Conservation (phyloP, 2,888 invertebrate species). For the Oligia fasciuncula region DNA sequence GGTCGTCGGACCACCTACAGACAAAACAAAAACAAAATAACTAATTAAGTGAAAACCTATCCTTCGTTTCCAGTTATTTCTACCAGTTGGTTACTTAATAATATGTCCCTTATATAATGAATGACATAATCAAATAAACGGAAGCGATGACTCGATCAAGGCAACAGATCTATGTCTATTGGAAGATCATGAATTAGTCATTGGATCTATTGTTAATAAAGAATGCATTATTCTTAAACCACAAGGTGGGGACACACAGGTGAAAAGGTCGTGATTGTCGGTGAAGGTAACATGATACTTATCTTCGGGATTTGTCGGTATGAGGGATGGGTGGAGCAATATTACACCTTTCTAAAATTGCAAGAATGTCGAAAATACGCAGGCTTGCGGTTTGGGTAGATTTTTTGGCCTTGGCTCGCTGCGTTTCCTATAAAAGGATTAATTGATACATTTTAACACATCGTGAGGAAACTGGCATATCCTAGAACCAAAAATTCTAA, state of each 20-base stretch:
- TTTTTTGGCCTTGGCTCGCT: no score
- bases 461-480: background rate
- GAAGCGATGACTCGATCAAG: constrained; percentile 29
- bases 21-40: no score
- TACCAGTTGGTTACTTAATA: background rate
- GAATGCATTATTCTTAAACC: constrained; percentile 38
- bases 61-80: background rate
- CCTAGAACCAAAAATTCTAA: background rate
- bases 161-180: background rate
- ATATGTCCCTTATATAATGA: background rate
- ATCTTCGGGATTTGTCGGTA: background rate
- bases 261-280: constrained; percentile 24
- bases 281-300: constrained; percentile 20
- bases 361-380: background rate
- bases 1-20: no score
- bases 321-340: background rate
- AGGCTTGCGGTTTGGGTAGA: no score
- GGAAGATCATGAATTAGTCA: constrained; percentile 32
- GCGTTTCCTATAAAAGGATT: background rate
- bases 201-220: constrained; percentile 34
- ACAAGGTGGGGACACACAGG: constrained; percentile 34
- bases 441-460: background rate
- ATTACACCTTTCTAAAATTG: background rate
- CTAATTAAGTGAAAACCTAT: no score
- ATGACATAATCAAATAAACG: constrained; percentile 3